Base-by-base conservation (phyloP, 2,113 vertebrate species). In the Craseonycteris thonglongyai region DNA sequence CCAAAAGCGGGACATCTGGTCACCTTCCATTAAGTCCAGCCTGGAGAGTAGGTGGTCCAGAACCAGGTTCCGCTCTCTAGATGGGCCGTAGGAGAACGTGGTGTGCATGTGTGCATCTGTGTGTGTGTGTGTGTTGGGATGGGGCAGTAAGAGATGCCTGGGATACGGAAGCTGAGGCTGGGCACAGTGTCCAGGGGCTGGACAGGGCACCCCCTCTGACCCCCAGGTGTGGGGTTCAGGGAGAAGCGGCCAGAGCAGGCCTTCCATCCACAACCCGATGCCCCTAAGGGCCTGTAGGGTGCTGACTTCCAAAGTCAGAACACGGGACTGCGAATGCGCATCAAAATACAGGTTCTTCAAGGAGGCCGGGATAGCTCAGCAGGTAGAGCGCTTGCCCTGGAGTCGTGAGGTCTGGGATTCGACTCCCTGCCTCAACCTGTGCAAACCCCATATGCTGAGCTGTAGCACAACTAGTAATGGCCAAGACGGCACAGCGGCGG, bases 201-300 rank as follows among this genome's bases (percentile, higher is more conserved):
- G 71, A 33, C 54, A 14, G 65, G n/a, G 28, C 22, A 45, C 47
- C 47, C 3, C 12, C 42, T 61, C 7, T 33, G n/a, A 35, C 19
- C 6, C n/a, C 1, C 2, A 4, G 15, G 28, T 28, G 7, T 5
- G 21, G 38, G 13, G 21, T 7, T 58, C 42, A 30, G n/a, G 51
- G 49, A 42, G n/a, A 38, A 78, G 22, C 19, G 22, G 11, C n/a
- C 30, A 5, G 68, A 49, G 6, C 1, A 15, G 76, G 15, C 40
- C 28, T 54, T 88, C 69, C 4, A 15, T 24, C 40, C 19, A 9
- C 21, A 30, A 28, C 22, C 69, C 65, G 63, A 49, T 4, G 26
- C 35, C n/a, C 6, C 19, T 0, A 14, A 51, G 65, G 19, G 10
- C 14, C 0, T 4, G n/a, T 2, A 11, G 11, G 56, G 45, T 11